phyloP scores from a whole-genome alignment of 2,888 invertebrate species.

The Cyaniris semiargus region DNA sequence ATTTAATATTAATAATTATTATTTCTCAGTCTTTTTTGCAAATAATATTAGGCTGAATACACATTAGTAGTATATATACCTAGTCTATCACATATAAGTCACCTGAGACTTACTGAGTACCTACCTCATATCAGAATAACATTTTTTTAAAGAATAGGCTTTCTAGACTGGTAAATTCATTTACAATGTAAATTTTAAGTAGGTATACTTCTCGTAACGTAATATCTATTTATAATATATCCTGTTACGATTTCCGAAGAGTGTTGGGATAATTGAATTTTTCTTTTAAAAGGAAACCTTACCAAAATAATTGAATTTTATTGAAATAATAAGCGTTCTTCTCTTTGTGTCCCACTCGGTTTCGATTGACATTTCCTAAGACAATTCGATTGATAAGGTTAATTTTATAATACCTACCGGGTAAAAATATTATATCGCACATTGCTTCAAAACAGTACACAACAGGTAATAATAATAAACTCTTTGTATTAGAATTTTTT shows the following conservation, averaged over 20 bases:
- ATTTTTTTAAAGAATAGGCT: neutral
- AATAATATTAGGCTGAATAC: no score
- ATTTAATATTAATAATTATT: no score
- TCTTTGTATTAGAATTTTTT: no score
- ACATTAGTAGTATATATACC: no score
- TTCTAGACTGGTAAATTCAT: no score
- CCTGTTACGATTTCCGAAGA: neutral
- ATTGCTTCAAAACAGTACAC: neutral
- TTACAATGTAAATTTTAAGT: neutral
- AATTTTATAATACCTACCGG: neutral
- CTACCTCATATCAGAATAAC: no score
- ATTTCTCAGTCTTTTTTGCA: no score
- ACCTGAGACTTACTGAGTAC: no score
- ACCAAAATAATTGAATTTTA: neutral
- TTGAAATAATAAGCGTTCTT: neutral
- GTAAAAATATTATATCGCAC: neutral
- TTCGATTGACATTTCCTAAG: conserved; percentile 1
- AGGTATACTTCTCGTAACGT: neutral
- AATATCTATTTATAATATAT: neutral
- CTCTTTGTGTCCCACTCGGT: neutral
- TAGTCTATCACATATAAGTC: no score
- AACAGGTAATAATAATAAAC: no score
- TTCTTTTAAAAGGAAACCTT: conserved; percentile 4
- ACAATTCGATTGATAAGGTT: conserved; percentile 12
- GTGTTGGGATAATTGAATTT: neutral